These are phyloP conservation scores for Arion vulgaris DNA, from an alignment of 1,140 invertebrate genomes.

Conservation along the genomic window DNA sequence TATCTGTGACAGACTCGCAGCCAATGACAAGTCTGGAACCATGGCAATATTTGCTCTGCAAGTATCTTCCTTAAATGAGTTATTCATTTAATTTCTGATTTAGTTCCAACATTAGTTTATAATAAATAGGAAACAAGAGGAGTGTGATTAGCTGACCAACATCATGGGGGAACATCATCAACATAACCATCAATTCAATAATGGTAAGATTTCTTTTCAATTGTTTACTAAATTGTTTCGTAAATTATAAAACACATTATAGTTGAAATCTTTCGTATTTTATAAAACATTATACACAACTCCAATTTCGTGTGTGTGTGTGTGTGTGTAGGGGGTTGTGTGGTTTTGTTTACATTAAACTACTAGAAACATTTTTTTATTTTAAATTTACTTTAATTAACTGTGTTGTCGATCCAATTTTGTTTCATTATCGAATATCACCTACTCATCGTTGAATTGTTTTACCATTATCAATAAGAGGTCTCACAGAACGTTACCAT, in stretches of 20 bases:
- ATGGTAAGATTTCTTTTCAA: conserved; percentile 11
- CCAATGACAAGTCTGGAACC: background rate
- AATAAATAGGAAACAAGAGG: conserved; percentile 36
- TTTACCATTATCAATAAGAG: background rate
- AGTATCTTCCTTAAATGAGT: conserved; percentile 25
- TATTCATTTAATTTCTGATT: conserved; percentile 17
- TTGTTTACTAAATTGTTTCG: background rate
- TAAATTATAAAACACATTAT: background rate
- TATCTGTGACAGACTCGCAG: background rate
- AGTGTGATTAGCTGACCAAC: background rate
- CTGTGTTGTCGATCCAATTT: conserved; percentile 1
- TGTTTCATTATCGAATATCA: conserved; percentile 2
- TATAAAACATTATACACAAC: too few relatives aligned
- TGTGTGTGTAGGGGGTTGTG: too few relatives aligned
- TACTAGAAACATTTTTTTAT: background rate
- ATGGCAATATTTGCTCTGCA: background rate
- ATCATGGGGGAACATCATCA: conserved; percentile 28
- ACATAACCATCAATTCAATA: conserved; percentile 12
- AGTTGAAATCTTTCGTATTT: background rate
- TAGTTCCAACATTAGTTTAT: conserved; percentile 13
- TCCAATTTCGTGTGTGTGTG: too few relatives aligned
- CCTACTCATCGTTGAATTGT: conserved; percentile 9
- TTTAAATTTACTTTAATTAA: background rate
- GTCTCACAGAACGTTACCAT: background rate
- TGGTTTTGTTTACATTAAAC: too few relatives aligned